Percentiles rank a stretch among this genome's conserved stretches.
Conservation (phyloP, 1,140 invertebrate species). For the Chrysoperla carnea region DNA sequence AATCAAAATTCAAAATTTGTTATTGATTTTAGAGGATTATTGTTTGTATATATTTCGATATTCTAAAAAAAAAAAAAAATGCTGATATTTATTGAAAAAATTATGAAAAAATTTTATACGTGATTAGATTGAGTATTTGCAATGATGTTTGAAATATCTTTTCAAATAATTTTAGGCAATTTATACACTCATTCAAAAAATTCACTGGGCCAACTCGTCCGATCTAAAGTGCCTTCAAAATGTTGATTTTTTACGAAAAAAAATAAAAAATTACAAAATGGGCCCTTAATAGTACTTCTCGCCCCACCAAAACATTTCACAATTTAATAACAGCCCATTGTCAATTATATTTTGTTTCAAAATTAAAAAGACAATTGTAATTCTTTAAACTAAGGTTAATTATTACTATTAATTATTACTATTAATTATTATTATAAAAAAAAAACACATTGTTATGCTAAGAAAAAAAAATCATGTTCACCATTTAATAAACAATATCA, state of each 20-base stretch:
- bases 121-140: no score
- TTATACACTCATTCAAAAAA: constrained; percentile 27
- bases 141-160: no score
- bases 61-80: no score
- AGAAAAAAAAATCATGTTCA: not conserved
- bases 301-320: constrained; percentile 44
- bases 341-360: constrained; percentile 15
- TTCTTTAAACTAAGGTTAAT: not conserved
- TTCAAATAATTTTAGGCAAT: constrained; percentile 18
- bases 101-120: no score
- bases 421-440: not conserved
- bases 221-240: constrained; percentile 75
- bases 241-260: constrained; percentile 71
- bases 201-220: constrained; percentile 68
- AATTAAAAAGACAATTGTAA: no score
- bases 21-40: no score
- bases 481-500: no score
- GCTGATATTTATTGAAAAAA: no score
- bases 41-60: no score
- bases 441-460: not conserved
- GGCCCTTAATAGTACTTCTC: constrained; percentile 66
- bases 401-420: not conserved
- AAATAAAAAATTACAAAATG: constrained; percentile 48
- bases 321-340: constrained; percentile 27
- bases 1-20: constrained; percentile 16